Percentiles rank a stretch among this genome's conserved stretches.
These are phyloP conservation scores for Novumbra hubbsi DNA, from an alignment of 2,797 vertebrate genomes.

Conservation along the genomic window DNA sequence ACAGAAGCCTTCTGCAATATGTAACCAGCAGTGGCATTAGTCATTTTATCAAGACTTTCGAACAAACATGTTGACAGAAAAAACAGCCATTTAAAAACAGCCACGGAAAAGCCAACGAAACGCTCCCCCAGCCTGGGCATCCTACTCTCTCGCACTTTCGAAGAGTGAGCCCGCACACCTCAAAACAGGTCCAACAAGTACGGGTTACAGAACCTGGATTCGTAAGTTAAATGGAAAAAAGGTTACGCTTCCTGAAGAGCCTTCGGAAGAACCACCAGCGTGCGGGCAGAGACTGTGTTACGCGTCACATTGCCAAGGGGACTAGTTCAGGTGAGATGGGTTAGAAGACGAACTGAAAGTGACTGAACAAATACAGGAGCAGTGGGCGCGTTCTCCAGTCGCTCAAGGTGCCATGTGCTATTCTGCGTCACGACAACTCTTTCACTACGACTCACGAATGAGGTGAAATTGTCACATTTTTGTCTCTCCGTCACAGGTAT, in stretches of 20 bases:
- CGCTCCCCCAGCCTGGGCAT: constrained; percentile 67
- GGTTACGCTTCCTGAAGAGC: constrained; percentile 40
- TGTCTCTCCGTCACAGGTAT: constrained; percentile 32
- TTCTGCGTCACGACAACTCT: constrained; percentile 23
- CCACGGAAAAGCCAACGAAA: constrained; percentile 46
- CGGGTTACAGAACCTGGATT: constrained; percentile 67
- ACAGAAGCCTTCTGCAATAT: constrained; percentile 27
- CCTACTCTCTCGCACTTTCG: constrained; percentile 56
- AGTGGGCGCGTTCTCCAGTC: constrained; percentile 26
- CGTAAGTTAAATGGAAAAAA: constrained; percentile 57
- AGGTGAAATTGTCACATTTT: constrained; percentile 42
- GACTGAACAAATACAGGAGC: constrained; percentile 19
- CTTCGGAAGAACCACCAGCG: constrained; percentile 46
- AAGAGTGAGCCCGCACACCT: constrained; percentile 65
- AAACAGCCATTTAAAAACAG: neutral
- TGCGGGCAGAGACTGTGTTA: constrained; percentile 34
- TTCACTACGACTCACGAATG: neutral
- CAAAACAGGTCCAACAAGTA: constrained; percentile 76
- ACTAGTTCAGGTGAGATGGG: neutral
- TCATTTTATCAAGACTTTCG: neutral
- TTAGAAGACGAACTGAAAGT: constrained; percentile 31
- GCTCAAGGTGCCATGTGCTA: constrained; percentile 29
- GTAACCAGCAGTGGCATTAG: constrained; percentile 19
- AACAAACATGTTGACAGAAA: neutral
- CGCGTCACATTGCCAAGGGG: constrained; percentile 34